Conservation (phyloP, 2,797 vertebrate species). For the Hyperoplus lanceolatus region DNA sequence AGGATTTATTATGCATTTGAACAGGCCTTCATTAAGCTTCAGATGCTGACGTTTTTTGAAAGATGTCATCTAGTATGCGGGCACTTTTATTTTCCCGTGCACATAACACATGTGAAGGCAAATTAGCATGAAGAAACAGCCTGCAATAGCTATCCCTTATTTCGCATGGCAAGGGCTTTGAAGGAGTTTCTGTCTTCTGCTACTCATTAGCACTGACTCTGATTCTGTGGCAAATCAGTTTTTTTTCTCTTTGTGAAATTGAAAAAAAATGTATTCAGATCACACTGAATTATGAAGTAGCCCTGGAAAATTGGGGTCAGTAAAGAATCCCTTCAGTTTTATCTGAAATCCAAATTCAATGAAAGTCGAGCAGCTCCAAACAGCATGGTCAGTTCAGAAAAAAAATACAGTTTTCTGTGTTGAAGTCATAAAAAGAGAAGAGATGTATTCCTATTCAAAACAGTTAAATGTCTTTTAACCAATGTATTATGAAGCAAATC, state of each 20-base stretch:
- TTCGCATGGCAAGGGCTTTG: conserved; percentile 37
- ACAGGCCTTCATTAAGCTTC: conserved; percentile 33
- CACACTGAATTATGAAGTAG: conserved; percentile 81
- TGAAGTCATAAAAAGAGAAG: neutral
- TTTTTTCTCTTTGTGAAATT: conserved; percentile 49
- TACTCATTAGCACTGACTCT: conserved; percentile 63
- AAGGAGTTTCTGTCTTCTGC: conserved; percentile 51
- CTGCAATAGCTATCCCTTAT: conserved; percentile 15
- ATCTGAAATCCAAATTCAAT: conserved; percentile 62
- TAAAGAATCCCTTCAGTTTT: conserved; percentile 70
- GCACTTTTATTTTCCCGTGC: conserved; percentile 4
- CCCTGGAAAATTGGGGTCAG: conserved; percentile 77
- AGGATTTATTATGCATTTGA: conserved; percentile 55
- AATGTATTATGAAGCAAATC: neutral
- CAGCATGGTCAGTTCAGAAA: conserved; percentile 17
- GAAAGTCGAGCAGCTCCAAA: conserved; percentile 26
- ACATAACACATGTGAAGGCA: conserved; percentile 27
- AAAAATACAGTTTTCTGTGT: neutral
- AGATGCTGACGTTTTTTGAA: conserved; percentile 21
- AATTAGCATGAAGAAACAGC: conserved; percentile 26
- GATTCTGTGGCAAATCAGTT: conserved; percentile 61
- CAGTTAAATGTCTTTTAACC: neutral
- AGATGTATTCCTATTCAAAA: neutral
- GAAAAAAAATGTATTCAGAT: conserved; percentile 71
- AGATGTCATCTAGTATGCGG: conserved; percentile 28